phyloP scores from a whole-genome alignment of 2,888 invertebrate genomes.

The Graphium colonna region DNA sequence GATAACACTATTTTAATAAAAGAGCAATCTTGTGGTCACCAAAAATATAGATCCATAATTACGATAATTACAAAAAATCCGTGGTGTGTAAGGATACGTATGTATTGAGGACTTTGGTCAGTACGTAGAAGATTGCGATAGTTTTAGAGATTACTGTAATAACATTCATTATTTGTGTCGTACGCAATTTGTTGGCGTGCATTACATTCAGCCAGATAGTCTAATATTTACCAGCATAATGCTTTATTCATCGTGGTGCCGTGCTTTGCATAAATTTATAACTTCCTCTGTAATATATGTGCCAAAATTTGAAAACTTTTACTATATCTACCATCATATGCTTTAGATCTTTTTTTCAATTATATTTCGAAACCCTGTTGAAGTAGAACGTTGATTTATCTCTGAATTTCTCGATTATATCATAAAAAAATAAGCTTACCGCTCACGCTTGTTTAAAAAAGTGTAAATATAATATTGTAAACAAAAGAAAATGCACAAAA shows the following conservation, averaged over 20 bases:
- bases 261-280: constrained; percentile 47
- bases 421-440: constrained; percentile 52
- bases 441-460: constrained; percentile 64
- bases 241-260: constrained; percentile 44
- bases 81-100: background rate
- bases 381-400: background rate
- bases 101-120: constrained; percentile 4
- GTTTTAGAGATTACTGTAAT: constrained; percentile 36
- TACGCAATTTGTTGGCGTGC: constrained; percentile 23
- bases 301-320: constrained; percentile 47
- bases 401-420: constrained; percentile 13
- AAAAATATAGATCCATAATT: no score
- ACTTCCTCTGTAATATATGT: constrained; percentile 40
- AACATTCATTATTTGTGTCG: constrained; percentile 51
- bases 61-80: background rate
- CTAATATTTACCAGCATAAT: constrained; percentile 32
- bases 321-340: constrained; percentile 20
- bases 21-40: no score
- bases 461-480: constrained; percentile 56
- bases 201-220: constrained; percentile 38
- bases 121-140: constrained; percentile 36
- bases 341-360: constrained; percentile 4
- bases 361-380: background rate
- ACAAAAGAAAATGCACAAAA: constrained; percentile 63
- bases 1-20: no score